These are phyloP conservation scores for Trissolcus basalis DNA, from an alignment of 1,140 invertebrate genomes.

Conservation along the genomic window DNA sequence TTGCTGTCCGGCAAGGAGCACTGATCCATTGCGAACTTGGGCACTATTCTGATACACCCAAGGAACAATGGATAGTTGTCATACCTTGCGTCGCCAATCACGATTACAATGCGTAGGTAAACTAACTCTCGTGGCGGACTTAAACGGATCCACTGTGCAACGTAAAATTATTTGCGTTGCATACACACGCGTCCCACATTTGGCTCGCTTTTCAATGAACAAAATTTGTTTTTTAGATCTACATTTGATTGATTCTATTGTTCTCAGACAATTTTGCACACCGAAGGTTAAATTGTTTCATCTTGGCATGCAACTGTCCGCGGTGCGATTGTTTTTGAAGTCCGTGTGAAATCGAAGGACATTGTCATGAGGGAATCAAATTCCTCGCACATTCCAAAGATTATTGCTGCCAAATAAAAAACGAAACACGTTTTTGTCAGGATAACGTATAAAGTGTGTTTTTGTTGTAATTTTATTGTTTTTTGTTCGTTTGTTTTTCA, in stretches of 20 bases:
- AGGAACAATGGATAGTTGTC: conserved; percentile 57
- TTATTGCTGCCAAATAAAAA: too few species aligned
- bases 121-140: conserved; percentile 59
- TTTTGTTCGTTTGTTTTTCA: too few species aligned
- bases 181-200: conserved; percentile 43
- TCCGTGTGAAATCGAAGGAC: too few species aligned
- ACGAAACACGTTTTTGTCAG: too few species aligned
- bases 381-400: too few species aligned
- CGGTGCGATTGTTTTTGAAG: too few species aligned
- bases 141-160: conserved; percentile 66
- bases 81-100: conserved; percentile 53
- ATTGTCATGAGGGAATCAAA: too few species aligned
- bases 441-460: too few species aligned
- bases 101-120: conserved; percentile 68
- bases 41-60: conserved; percentile 53
- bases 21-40: conserved; percentile 67
- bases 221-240: conserved; percentile 26
- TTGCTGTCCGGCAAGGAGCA: conserved; percentile 60
- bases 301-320: neutral
- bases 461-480: too few species aligned
- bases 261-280: neutral
- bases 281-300: neutral
- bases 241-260: conserved; percentile 20
- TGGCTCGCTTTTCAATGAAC: conserved; percentile 7
- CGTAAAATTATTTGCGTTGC: conserved; percentile 15